These are phyloP conservation scores for Spea multiplicata DNA, from an alignment of 2,113 vertebrate species.

Conservation along the genomic window DNA sequence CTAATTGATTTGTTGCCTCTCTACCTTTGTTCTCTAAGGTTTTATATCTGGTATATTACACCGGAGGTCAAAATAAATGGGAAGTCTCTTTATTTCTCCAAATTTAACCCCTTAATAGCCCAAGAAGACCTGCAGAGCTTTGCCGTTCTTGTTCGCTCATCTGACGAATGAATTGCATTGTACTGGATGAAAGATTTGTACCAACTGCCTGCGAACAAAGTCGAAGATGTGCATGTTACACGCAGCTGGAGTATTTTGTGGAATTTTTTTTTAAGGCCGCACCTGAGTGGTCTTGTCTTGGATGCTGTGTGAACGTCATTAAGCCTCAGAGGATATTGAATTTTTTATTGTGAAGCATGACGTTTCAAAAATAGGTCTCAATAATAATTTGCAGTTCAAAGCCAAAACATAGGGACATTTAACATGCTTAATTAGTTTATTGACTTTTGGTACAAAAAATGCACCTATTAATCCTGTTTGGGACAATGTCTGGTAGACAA, in stretches of 20 bases:
- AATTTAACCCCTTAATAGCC: constrained; percentile 28
- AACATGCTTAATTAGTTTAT: not conserved
- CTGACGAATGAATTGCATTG: not conserved
- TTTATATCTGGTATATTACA: constrained; percentile 42
- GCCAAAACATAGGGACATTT: not conserved
- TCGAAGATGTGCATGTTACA: not conserved
- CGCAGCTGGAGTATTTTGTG: not conserved
- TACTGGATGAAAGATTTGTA: constrained; percentile 9
- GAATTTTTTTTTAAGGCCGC: not conserved
- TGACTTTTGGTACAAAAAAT: not conserved
- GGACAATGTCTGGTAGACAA: not conserved
- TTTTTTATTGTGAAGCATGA: not conserved
- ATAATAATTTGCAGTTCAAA: not conserved
- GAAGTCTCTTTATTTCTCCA: constrained; percentile 22
- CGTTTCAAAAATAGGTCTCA: not conserved
- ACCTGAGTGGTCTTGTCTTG: constrained; percentile 5
- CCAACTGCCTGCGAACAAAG: constrained; percentile 11
- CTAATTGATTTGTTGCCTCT: constrained; percentile 45
- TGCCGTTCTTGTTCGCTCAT: not conserved
- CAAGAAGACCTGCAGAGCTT: not conserved
- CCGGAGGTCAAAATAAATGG: constrained; percentile 40
- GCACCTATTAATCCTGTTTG: not conserved
- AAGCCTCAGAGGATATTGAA: not conserved
- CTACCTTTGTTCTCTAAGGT: constrained; percentile 40
- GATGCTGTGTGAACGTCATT: not conserved